A percentile compares a stretch with the other conserved stretches of the same genome.
Conservation (phyloP, 37 sponge, comb jelly and placozoan genomes). For the Crambe crambe region DNA sequence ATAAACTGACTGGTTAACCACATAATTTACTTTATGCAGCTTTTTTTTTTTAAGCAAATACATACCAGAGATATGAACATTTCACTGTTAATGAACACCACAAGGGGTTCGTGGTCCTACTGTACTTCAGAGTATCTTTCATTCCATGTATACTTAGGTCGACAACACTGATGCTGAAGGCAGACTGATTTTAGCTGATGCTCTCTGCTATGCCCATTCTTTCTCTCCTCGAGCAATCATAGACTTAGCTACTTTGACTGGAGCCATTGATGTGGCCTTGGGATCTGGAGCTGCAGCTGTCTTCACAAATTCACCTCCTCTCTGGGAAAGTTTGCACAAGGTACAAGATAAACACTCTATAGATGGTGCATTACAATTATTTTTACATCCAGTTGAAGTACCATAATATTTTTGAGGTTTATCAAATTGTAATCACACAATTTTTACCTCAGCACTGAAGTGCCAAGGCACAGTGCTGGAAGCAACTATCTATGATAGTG, state of each 20-base stretch:
- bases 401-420: neutral
- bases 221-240: constrained; percentile 79
- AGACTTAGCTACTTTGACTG: constrained; percentile 91
- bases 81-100: too few relatives aligned
- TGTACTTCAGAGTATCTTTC: too few relatives aligned
- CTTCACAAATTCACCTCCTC: constrained; percentile 57
- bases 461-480: too few relatives aligned
- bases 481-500: too few relatives aligned
- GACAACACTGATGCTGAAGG: constrained; percentile 99
- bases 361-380: neutral
- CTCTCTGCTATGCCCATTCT: constrained; percentile 82
- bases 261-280: constrained; percentile 75
- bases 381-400: neutral
- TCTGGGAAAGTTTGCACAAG: constrained; percentile 75
- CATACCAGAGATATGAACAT: too few relatives aligned
- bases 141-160: too few relatives aligned
- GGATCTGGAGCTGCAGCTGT: constrained; percentile 84
- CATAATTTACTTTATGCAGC: too few relatives aligned
- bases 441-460: too few relatives aligned
- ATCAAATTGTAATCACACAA: neutral
- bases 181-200: constrained; percentile 90
- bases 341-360: constrained; percentile 27
- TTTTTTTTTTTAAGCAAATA: too few relatives aligned
- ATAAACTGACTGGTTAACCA: too few relatives aligned
- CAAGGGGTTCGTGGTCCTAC: too few relatives aligned